A percentile compares a stretch with the other conserved stretches of the same genome.
Conservation (phyloP, 2,888 invertebrate species). For the Cotesia congregata region DNA sequence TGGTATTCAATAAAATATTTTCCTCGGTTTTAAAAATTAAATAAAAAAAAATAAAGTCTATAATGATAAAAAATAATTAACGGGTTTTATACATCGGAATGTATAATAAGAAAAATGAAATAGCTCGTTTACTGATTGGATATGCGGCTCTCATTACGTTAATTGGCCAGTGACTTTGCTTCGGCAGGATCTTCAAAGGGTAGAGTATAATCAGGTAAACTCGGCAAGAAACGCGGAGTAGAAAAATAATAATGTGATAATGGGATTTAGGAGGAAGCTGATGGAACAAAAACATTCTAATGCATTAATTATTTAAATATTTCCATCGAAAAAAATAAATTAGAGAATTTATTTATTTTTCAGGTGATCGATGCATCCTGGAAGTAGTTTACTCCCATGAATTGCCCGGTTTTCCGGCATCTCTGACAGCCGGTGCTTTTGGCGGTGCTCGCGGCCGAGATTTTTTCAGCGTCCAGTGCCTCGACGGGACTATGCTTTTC, state of each 20-base stretch:
- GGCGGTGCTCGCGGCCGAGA: constrained; percentile 87
- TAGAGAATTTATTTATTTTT: constrained; percentile 50
- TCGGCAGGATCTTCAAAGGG: not conserved
- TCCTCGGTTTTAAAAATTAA: no score
- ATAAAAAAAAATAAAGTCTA: no score
- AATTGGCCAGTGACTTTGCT: constrained; percentile 39
- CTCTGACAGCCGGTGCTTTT: constrained; percentile 87
- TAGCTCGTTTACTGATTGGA: constrained; percentile 34
- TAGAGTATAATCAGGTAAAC: not conserved
- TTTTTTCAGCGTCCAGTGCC: constrained; percentile 90
- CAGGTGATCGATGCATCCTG: constrained; percentile 81
- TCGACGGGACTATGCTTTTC: constrained; percentile 91
- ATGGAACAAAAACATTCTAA: not conserved
- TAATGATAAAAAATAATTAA: not conserved
- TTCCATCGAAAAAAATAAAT: no score
- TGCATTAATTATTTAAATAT: not conserved
- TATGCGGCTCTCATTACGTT: constrained; percentile 37
- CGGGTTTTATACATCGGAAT: not conserved
- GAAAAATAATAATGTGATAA: not conserved
- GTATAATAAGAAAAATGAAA: constrained; percentile 27
- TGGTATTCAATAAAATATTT: no score
- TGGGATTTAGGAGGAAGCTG: not conserved
- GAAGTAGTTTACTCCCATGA: constrained; percentile 84
- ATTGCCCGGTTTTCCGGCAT: constrained; percentile 82
- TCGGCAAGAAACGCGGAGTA: not conserved